Percentiles rank a stretch among this genome's conserved stretches.
Evolutionary conservation across 37 sponge, comb jelly and placozoan species (phyloP).

Genomic region (Haliclona indistincta): DNA sequence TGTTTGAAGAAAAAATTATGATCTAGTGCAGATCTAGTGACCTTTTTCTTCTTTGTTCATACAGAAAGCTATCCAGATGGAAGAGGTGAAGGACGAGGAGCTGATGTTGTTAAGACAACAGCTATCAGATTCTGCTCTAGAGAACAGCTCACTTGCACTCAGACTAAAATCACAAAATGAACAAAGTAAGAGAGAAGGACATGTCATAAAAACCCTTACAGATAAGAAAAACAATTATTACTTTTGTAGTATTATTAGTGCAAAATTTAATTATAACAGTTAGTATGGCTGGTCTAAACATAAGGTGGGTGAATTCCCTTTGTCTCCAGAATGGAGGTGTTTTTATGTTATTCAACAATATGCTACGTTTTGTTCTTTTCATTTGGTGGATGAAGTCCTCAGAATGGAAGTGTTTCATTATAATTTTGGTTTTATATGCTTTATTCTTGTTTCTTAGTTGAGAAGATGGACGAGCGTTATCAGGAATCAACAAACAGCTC

Average conservation of each 20-base stretch:
- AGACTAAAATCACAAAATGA: slow-evolving; percentile 33
- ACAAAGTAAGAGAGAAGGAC: slow-evolving; percentile 36
- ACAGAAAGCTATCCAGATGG: slow-evolving; percentile 55
- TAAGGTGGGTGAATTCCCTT: too few species aligned
- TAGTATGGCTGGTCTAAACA: too few species aligned
- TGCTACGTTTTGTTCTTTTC: too few species aligned
- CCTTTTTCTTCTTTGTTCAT: too few species aligned
- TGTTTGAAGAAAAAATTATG: too few species aligned
- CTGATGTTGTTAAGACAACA: slow-evolving; percentile 28
- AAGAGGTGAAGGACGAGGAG: slow-evolving; percentile 57
- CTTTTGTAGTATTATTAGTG: background rate
- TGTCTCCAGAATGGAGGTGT: too few species aligned
- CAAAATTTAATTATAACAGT: too few species aligned
- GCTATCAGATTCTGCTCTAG: slow-evolving; percentile 3
- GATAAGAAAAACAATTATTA: background rate
- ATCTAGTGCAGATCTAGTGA: too few species aligned
- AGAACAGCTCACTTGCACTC: slow-evolving; percentile 19
- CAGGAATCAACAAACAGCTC: slow-evolving; percentile 31
- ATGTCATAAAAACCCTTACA: background rate
- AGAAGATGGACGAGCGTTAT: slow-evolving; percentile 49
- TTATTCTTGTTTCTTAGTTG: slow-evolving; percentile 32
- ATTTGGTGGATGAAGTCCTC: too few species aligned
- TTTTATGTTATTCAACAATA: too few species aligned
- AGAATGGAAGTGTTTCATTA: too few species aligned
- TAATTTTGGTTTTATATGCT: background rate